Conservation (phyloP, 1,140 invertebrate genomes). For the Varroa destructor region DNA sequence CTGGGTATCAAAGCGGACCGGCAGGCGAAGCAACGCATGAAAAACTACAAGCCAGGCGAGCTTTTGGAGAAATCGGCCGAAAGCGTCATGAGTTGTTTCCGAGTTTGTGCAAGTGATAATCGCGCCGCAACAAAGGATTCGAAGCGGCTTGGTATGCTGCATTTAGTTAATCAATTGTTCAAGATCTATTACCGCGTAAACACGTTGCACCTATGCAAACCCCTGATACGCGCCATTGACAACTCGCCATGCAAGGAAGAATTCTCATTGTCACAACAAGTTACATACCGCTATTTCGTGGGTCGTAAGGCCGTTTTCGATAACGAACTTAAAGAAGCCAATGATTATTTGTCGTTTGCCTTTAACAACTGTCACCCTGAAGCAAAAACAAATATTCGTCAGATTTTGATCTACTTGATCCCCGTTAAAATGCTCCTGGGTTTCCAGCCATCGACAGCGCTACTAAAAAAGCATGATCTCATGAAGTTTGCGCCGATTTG, state of each 20-base stretch:
- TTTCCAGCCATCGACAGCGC: constrained; percentile 62
- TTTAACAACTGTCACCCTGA: constrained; percentile 73
- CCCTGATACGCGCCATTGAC: constrained; percentile 87
- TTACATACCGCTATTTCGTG: constrained; percentile 91
- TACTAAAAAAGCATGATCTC: constrained; percentile 78
- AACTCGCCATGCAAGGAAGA: constrained; percentile 71
- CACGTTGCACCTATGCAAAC: constrained; percentile 89
- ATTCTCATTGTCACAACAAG: constrained; percentile 66
- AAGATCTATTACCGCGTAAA: constrained; percentile 91
- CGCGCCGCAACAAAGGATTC: constrained; percentile 70
- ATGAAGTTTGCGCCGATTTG: constrained; percentile 76
- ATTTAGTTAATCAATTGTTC: constrained; percentile 87
- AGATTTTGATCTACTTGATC: constrained; percentile 88
- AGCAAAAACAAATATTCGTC: constrained; percentile 73
- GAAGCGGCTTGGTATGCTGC: constrained; percentile 88
- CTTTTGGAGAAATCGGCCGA: constrained; percentile 86
- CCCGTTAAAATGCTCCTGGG: constrained; percentile 94
- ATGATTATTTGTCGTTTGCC: constrained; percentile 78
- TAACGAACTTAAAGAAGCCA: constrained; percentile 81
- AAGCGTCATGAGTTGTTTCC: constrained; percentile 78
- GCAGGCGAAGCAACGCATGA: neutral
- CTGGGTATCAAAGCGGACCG: constrained; percentile 48
- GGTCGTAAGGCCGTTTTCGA: constrained; percentile 96
- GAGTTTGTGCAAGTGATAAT: constrained; percentile 83
- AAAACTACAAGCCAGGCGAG: constrained; percentile 47